Evolutionary conservation across 2,888 invertebrate species (phyloP).

Genomic region (Drosophila kambysellisi): DNA sequence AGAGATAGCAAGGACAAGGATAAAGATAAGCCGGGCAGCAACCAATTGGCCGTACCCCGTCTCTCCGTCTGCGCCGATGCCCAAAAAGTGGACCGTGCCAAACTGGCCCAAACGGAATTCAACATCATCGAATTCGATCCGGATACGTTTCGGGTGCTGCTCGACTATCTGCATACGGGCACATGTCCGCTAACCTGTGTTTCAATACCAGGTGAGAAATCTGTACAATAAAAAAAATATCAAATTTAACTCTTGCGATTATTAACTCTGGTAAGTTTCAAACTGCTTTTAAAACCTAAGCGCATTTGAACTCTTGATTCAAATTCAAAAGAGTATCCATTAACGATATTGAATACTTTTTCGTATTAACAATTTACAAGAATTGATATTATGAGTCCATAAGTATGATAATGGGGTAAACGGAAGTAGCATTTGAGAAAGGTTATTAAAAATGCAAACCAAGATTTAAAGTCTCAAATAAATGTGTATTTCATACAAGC

Average conservation of each 20-base stretch:
- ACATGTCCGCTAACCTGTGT: constrained; percentile 96
- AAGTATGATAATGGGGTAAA: background rate
- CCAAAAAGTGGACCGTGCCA: constrained; percentile 96
- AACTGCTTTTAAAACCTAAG: background rate
- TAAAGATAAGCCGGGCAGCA: constrained; percentile 90
- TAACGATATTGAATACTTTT: background rate
- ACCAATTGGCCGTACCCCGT: constrained; percentile 93
- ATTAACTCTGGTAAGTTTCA: background rate
- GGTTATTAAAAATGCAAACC: background rate
- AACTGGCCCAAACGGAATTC: constrained; percentile 97
- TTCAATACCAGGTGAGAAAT: constrained; percentile 91
- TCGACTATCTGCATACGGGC: constrained; percentile 97
- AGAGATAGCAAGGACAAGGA: constrained; percentile 93
- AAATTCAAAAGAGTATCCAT: background rate
- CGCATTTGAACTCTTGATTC: background rate
- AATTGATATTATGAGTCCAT: background rate
- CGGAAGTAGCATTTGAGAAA: background rate
- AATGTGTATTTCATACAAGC: background rate
- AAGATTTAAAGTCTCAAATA: background rate
- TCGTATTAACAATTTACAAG: background rate
- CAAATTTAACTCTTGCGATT: background rate
- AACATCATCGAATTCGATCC: constrained; percentile 98
- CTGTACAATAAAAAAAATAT: background rate
- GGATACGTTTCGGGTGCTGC: constrained; percentile 94
- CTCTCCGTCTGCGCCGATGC: constrained; percentile 97